Conservation (phyloP, 2,113 vertebrate genomes). For the Prunella fulvescens region DNA sequence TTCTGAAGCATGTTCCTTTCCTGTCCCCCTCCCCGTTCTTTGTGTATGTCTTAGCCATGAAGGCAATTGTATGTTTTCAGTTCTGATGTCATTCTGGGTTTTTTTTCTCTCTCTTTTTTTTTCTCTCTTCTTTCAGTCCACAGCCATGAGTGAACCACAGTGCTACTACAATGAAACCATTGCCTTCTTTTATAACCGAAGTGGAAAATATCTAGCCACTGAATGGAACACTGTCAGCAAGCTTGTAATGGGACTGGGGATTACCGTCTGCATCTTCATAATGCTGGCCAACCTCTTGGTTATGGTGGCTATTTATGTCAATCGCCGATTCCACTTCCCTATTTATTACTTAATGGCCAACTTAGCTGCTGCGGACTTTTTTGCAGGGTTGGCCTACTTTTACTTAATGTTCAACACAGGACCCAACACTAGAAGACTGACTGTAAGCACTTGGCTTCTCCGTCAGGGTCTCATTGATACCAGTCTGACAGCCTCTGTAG, state of each 20-base stretch:
- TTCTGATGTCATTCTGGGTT: constrained; percentile 28
- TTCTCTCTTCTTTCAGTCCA: constrained; percentile 58
- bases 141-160: constrained; percentile 84
- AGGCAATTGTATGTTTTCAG: constrained; percentile 29
- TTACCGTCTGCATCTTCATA: constrained; percentile 99
- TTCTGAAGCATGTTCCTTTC: not conserved
- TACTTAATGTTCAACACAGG: constrained; percentile 99
- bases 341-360: constrained; percentile 99
- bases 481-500: constrained; percentile 94
- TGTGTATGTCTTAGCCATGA: not conserved
- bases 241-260: constrained; percentile 97
- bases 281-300: constrained; percentile 98
- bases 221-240: constrained; percentile 96
- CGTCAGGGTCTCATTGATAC: constrained; percentile 98
- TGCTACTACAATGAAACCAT: constrained; percentile 99
- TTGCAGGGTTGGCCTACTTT: constrained; percentile 97
- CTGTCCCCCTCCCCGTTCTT: not conserved
- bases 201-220: constrained; percentile 88
- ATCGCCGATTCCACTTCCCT: constrained; percentile 97
- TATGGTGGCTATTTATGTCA: constrained; percentile 98
- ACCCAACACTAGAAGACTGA: constrained; percentile 92
- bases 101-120: not conserved
- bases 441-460: constrained; percentile 94
- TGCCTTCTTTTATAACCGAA: constrained; percentile 98
- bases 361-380: constrained; percentile 97